A percentile compares a stretch with the other conserved stretches of the same genome.
Conservation (phyloP, 2,888 invertebrate genomes). For the Neoitamus cyanurus region DNA sequence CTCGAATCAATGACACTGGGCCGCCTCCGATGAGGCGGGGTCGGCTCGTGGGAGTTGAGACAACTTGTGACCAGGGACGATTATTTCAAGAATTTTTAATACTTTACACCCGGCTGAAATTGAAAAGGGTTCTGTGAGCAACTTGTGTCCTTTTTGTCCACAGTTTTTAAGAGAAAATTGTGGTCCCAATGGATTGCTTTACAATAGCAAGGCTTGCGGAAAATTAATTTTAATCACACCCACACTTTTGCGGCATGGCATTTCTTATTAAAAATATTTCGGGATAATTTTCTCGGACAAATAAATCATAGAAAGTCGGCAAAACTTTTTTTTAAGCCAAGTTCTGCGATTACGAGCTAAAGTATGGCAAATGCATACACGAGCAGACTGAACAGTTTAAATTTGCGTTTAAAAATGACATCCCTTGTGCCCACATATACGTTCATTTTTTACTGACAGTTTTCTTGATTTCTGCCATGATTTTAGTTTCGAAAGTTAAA, state of each 20-base stretch:
- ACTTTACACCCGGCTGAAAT: background rate
- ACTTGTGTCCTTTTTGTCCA: background rate
- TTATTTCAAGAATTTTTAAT: slow-evolving; percentile 9
- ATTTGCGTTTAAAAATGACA: too few relatives aligned
- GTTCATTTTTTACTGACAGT: too few relatives aligned
- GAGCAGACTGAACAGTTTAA: too few relatives aligned
- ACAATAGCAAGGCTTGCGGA: background rate
- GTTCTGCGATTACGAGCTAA: too few relatives aligned
- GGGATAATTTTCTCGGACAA: too few relatives aligned
- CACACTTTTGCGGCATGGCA: background rate
- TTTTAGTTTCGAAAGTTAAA: too few relatives aligned
- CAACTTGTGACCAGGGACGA: slow-evolving; percentile 14
- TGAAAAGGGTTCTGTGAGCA: slow-evolving; percentile 8
- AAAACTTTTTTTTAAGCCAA: too few relatives aligned
- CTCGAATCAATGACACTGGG: background rate
- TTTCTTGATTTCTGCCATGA: too few relatives aligned
- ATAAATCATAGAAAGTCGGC: too few relatives aligned
- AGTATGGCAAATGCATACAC: too few relatives aligned
- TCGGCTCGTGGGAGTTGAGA: background rate
- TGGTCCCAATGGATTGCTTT: background rate
- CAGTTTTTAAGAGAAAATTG: background rate
- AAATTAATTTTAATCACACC: background rate
- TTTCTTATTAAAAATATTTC: too few relatives aligned
- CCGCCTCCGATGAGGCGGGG: background rate
- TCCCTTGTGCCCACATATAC: too few relatives aligned